phyloP scores from a whole-genome alignment of 2,888 invertebrate species.

The Chloroclysta siterata region DNA sequence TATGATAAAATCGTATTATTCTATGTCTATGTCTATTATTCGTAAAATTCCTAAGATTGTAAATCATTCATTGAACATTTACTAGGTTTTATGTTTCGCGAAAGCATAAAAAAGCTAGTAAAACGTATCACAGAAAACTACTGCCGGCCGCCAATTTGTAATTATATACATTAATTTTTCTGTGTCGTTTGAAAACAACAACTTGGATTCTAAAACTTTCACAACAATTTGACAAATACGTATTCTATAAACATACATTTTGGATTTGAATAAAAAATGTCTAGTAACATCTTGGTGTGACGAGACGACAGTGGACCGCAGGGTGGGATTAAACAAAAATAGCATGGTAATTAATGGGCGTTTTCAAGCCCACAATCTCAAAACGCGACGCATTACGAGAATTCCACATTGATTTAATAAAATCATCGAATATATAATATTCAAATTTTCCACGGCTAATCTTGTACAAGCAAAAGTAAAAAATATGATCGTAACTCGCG shows the following conservation, averaged over 20 bases:
- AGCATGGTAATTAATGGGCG: conserved; percentile 76
- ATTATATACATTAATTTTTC: neutral
- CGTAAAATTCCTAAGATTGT: too few species aligned
- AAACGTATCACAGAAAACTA: conserved; percentile 1
- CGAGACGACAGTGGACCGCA: conserved; percentile 67
- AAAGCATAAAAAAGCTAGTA: too few species aligned
- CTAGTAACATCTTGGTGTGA: conserved; percentile 61
- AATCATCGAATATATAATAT: conserved; percentile 50
- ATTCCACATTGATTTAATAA: conserved; percentile 59
- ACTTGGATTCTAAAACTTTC: neutral
- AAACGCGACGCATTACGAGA: conserved; percentile 66
- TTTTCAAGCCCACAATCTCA: conserved; percentile 70
- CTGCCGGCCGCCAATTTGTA: neutral
- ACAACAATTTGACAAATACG: conserved; percentile 13
- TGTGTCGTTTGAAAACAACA: conserved; percentile 9
- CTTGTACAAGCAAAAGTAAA: conserved; percentile 33
- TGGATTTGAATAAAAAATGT: conserved; percentile 51
- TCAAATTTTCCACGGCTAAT: conserved; percentile 38
- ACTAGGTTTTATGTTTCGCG: conserved; percentile 1
- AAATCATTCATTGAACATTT: neutral
- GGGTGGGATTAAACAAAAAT: conserved; percentile 80
- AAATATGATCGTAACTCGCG: conserved; percentile 9
- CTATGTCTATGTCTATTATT: too few species aligned
- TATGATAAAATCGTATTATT: too few species aligned
- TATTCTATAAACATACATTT: conserved; percentile 31